Conservation (phyloP, 1,140 invertebrate species). For the Anoplolepis gracilipes region DNA sequence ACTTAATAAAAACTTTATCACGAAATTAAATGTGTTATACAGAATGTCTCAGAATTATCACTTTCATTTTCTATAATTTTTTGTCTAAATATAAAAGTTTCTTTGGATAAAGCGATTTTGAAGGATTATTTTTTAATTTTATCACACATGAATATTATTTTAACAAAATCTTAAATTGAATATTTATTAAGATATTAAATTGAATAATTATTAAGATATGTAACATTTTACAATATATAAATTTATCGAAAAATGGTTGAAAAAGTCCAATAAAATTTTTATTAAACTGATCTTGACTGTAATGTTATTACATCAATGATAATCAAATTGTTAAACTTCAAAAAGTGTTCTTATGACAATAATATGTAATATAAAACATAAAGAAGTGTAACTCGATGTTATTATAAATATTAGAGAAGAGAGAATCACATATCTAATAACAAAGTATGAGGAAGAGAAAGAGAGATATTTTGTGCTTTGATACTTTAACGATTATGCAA, state of each 20-base stretch:
- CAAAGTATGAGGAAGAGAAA: not conserved
- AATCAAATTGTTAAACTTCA: not conserved
- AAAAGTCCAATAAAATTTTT: not conserved
- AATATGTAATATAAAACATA: conserved; percentile 5
- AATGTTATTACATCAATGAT: not conserved
- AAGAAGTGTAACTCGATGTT: not conserved
- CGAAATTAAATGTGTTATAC: not conserved
- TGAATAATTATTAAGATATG: not conserved
- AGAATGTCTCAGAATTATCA: not conserved
- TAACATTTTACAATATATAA: not conserved
- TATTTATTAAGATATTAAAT: conserved; percentile 5
- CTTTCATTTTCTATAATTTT: not conserved
- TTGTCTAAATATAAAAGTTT: not conserved
- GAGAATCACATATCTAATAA: not conserved
- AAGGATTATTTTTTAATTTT: not conserved
- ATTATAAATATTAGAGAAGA: conserved; percentile 1
- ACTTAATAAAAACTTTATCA: not conserved
- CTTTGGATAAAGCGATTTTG: not conserved
- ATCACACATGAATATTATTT: not conserved
- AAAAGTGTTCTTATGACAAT: not conserved
- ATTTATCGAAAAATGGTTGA: not conserved
- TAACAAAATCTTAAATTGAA: not conserved
- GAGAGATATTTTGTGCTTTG: not conserved
- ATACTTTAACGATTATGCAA: conserved; percentile 1
- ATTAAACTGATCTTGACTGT: not conserved